phyloP scores from a whole-genome alignment of 37 sponge, comb jelly and placozoan species.

The Corticium candelabrum region DNA sequence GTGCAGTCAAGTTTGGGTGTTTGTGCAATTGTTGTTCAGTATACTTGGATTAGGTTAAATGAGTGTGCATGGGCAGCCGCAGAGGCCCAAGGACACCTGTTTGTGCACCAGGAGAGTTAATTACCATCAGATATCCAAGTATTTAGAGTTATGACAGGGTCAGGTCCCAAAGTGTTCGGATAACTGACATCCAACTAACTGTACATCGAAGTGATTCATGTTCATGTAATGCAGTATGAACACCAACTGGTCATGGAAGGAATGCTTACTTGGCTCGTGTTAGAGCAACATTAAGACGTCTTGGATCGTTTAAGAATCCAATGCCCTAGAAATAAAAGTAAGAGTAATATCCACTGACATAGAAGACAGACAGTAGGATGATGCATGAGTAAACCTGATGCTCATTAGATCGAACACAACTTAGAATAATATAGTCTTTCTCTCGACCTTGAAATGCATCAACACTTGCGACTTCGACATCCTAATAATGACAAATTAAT shows the following conservation, averaged over 20 bases:
- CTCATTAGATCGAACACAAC: conserved; percentile 90
- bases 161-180: no score
- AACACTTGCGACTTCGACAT: conserved; percentile 93
- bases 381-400: conserved; percentile 71
- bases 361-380: not conserved
- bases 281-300: conserved; percentile 89
- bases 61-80: no score
- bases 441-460: conserved; percentile 97
- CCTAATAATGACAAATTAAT: conserved; percentile 23
- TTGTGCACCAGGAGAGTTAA: no score
- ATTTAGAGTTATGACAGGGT: no score
- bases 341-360: not conserved
- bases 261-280: conserved; percentile 76
- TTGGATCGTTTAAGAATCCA: conserved; percentile 93
- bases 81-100: no score
- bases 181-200: no score
- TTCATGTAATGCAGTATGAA: not conserved
- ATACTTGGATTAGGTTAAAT: no score
- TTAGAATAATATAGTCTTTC: conserved; percentile 91
- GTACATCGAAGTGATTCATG: no score
- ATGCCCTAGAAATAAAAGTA: conserved; percentile 40
- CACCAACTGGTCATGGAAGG: not conserved
- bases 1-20: no score
- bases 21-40: no score
- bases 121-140: no score